Evolutionary conservation across 1,140 invertebrate genomes (phyloP).

Genomic region (Ceratosolen fusciceps): DNA sequence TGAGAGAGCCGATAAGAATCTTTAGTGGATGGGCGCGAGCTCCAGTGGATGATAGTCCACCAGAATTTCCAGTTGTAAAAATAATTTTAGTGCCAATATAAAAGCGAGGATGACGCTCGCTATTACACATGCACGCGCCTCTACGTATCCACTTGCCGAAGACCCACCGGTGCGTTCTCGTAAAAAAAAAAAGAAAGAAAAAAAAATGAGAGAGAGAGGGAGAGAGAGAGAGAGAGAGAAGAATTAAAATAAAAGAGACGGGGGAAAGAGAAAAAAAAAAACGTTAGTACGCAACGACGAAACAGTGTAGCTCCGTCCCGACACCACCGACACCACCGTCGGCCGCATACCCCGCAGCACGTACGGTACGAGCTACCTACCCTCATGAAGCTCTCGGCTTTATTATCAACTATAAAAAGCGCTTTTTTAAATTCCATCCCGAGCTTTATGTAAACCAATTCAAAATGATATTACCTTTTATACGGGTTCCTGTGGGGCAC

Average conservation of each 20-base stretch:
- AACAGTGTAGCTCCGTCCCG: background rate
- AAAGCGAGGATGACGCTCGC: slow-evolving; percentile 15
- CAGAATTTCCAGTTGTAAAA: slow-evolving; percentile 44
- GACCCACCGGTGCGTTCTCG: slow-evolving; percentile 33
- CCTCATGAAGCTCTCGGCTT: background rate
- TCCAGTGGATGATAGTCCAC: too few species aligned
- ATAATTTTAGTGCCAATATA: slow-evolving; percentile 37
- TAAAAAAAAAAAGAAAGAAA: slow-evolving; percentile 23
- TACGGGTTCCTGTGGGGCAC: background rate
- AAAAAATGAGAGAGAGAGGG: background rate
- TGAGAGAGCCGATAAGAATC: slow-evolving; percentile 21
- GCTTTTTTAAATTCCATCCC: slow-evolving; percentile 8
- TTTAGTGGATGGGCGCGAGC: background rate
- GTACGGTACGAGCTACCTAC: background rate
- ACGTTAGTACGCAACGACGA: background rate
- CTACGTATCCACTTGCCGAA: slow-evolving; percentile 5
- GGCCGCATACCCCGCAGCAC: background rate
- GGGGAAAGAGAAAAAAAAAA: slow-evolving; percentile 4
- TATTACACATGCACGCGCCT: background rate
- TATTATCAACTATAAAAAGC: slow-evolving; percentile 26
- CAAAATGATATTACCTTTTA: background rate
- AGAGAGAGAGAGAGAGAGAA: background rate
- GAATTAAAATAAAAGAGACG: background rate
- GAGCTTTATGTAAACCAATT: slow-evolving; percentile 28
- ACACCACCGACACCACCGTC: too few species aligned